phyloP scores from a whole-genome alignment of 2,888 invertebrate genomes.

The Eupeodes latifasciatus region DNA sequence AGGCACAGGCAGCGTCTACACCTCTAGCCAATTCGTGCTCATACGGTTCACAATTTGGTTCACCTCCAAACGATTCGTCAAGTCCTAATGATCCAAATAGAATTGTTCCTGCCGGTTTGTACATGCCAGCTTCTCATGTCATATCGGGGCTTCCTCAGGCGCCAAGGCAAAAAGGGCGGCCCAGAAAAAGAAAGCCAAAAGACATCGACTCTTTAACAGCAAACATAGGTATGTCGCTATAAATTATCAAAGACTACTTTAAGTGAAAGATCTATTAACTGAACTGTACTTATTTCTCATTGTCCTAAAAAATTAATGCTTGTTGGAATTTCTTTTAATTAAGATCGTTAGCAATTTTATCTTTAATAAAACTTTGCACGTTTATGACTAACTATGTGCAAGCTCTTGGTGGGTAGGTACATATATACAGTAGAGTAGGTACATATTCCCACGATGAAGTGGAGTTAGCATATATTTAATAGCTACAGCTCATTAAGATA shows the following conservation, averaged over 20 bases:
- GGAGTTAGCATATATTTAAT: not conserved
- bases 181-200: constrained; percentile 96
- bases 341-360: constrained; percentile 67
- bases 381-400: constrained; percentile 43
- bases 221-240: constrained; percentile 89
- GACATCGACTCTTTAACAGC: constrained; percentile 94
- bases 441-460: constrained; percentile 59
- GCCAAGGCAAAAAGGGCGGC: constrained; percentile 95
- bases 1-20: constrained; percentile 82
- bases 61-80: constrained; percentile 84
- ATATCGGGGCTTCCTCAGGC: constrained; percentile 86
- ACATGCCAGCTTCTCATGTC: constrained; percentile 86
- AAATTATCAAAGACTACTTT: not conserved
- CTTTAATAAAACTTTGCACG: constrained; percentile 52
- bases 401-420: not conserved
- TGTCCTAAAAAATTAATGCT: not conserved
- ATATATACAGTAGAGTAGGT: not conserved
- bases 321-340: constrained; percentile 38
- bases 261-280: not conserved
- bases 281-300: not conserved
- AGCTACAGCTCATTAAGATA: constrained; percentile 40
- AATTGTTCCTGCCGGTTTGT: constrained; percentile 84
- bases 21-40: constrained; percentile 85
- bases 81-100: constrained; percentile 84
- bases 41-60: constrained; percentile 85